phyloP scores from a whole-genome alignment of 2,888 invertebrate genomes.

The Ornithoptera priamus region DNA sequence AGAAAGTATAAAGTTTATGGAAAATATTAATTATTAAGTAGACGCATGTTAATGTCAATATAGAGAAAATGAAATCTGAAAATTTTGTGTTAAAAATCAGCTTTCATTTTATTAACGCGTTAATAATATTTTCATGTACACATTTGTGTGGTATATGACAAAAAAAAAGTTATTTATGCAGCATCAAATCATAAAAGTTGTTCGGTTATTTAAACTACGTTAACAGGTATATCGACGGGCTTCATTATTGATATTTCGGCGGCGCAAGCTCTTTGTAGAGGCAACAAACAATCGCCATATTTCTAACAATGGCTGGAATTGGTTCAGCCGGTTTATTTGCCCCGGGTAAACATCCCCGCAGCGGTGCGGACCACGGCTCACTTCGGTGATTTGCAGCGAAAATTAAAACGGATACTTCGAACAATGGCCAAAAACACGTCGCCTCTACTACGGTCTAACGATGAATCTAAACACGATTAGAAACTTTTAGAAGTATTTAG shows the following conservation, averaged over 20 bases:
- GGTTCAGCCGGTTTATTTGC: constrained; percentile 47
- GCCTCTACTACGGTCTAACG: constrained; percentile 27
- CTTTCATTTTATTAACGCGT: neutral
- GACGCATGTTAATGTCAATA: no score
- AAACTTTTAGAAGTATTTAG: neutral
- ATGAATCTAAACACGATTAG: constrained; percentile 1
- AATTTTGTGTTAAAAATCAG: no score
- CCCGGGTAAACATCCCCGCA: constrained; percentile 45
- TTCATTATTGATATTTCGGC: constrained; percentile 44
- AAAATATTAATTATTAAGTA: no score
- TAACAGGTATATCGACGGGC: constrained; percentile 14
- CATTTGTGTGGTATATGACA: no score
- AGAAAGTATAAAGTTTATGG: no score
- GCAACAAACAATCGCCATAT: constrained; percentile 55
- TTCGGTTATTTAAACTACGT: constrained; percentile 1
- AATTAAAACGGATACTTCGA: constrained; percentile 49
- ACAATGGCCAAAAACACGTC: constrained; percentile 39
- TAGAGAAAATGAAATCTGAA: no score
- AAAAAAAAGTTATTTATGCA: neutral
- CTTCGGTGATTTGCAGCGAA: constrained; percentile 49
- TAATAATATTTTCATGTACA: neutral
- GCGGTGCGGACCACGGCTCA: constrained; percentile 45
- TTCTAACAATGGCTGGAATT: constrained; percentile 59
- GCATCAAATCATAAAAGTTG: neutral
- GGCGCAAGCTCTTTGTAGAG: constrained; percentile 38